These are phyloP conservation scores for Lamprologus speciosus DNA, from an alignment of 2,113 vertebrate species.

Conservation along the genomic window DNA sequence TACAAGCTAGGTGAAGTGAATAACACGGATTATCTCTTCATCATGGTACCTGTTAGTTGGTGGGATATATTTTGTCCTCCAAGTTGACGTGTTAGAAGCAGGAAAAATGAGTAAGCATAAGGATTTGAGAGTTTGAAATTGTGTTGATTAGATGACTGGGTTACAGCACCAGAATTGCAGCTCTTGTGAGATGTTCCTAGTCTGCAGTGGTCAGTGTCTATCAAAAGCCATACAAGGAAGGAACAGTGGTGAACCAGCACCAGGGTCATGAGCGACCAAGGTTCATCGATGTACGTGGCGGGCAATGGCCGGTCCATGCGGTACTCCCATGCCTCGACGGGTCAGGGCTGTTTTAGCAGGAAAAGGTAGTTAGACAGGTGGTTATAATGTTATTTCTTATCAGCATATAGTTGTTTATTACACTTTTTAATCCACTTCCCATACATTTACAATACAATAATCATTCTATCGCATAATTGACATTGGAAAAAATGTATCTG, in stretches of 20 bases:
- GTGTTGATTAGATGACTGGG: neutral
- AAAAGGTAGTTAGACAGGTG: neutral
- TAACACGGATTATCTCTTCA: neutral
- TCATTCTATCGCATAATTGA: neutral
- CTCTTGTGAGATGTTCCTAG: neutral
- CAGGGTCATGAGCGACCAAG: neutral
- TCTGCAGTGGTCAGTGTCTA: neutral
- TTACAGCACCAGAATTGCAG: neutral
- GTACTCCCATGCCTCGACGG: neutral
- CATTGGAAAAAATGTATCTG: neutral
- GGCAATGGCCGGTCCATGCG: fast-evolving
- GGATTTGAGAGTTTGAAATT: neutral
- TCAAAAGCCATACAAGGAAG: neutral
- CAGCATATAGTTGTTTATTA: neutral
- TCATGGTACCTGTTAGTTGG: neutral
- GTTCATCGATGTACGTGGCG: neutral
- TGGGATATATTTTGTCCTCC: neutral
- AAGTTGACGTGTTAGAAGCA: neutral
- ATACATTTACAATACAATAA: neutral
- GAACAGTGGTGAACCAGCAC: neutral
- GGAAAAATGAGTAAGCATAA: neutral
- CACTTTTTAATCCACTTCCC: neutral
- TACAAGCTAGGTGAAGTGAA: neutral
- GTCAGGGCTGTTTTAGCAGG: neutral
- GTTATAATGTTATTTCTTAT: neutral